phyloP scores from a whole-genome alignment of 2,888 invertebrate genomes.

The Protula sp. region DNA sequence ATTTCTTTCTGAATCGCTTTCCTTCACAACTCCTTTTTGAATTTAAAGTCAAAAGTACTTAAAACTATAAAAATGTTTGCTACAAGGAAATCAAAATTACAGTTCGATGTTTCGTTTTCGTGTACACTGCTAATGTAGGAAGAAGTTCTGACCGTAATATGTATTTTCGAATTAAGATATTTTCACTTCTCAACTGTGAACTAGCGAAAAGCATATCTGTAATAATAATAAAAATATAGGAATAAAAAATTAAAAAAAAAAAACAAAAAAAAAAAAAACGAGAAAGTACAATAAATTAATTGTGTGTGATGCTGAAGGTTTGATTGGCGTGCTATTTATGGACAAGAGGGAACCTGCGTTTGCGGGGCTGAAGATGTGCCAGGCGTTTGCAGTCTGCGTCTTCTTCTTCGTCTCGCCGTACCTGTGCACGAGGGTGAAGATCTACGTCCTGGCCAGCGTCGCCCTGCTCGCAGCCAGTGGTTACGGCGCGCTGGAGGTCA shows the following conservation, averaged over 20 bases:
- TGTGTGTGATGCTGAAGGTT: conserved; percentile 27
- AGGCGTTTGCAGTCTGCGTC: conserved; percentile 37
- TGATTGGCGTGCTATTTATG: conserved; percentile 42
- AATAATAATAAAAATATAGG: background rate
- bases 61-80: too few relatives aligned
- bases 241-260: background rate
- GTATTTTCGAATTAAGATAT: too few relatives aligned
- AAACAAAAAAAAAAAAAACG: background rate
- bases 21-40: too few relatives aligned
- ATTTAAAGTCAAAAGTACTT: too few relatives aligned
- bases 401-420: conserved; percentile 33
- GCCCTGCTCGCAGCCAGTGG: conserved; percentile 28
- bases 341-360: conserved; percentile 46
- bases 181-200: too few relatives aligned
- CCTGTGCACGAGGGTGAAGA: conserved; percentile 36
- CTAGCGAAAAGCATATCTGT: background rate
- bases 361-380: conserved; percentile 40
- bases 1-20: too few relatives aligned
- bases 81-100: too few relatives aligned
- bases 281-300: background rate
- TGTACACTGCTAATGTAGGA: too few relatives aligned
- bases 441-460: conserved; percentile 27
- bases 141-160: too few relatives aligned
- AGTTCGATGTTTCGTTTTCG: too few relatives aligned
- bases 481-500: conserved; percentile 35